A percentile compares a stretch with the other conserved stretches of the same genome.
These are phyloP conservation scores for Crocodylus rhombifer DNA, from an alignment of 2,797 vertebrate genomes.

Conservation along the genomic window DNA sequence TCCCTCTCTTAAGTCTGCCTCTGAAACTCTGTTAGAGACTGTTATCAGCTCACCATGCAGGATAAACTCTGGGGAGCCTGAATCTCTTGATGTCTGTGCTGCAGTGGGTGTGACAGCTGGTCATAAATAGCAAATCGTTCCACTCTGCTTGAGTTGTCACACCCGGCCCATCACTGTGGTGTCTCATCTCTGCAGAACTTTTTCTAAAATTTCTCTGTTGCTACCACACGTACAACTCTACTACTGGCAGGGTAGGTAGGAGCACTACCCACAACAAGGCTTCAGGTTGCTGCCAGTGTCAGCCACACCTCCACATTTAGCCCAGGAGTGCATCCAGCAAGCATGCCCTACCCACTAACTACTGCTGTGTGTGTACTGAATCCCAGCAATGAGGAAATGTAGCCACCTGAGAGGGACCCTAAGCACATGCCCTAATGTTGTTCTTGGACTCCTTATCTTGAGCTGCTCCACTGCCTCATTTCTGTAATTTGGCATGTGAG, in stretches of 20 bases:
- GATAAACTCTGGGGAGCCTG: neutral
- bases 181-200: neutral
- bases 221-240: neutral
- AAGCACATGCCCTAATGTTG: too few relatives aligned
- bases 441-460: too few relatives aligned
- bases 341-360: too few relatives aligned
- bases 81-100: neutral
- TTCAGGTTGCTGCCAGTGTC: neutral
- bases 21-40: too few relatives aligned
- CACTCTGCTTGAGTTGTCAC: neutral
- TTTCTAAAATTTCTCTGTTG: neutral
- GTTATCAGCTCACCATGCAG: neutral
- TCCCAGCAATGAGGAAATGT: too few relatives aligned
- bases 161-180: neutral
- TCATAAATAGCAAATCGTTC: neutral
- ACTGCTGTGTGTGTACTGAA: too few relatives aligned
- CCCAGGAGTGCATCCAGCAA: too few relatives aligned
- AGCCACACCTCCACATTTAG: too few relatives aligned
- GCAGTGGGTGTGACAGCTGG: neutral
- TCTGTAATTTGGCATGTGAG: too few relatives aligned
- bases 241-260: neutral
- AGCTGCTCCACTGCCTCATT: too few relatives aligned
- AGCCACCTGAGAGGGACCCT: too few relatives aligned
- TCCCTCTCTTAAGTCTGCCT: too few relatives aligned
- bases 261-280: neutral